Base-by-base conservation (phyloP, 1,140 invertebrate species). In the Drosophila triauraria region DNA sequence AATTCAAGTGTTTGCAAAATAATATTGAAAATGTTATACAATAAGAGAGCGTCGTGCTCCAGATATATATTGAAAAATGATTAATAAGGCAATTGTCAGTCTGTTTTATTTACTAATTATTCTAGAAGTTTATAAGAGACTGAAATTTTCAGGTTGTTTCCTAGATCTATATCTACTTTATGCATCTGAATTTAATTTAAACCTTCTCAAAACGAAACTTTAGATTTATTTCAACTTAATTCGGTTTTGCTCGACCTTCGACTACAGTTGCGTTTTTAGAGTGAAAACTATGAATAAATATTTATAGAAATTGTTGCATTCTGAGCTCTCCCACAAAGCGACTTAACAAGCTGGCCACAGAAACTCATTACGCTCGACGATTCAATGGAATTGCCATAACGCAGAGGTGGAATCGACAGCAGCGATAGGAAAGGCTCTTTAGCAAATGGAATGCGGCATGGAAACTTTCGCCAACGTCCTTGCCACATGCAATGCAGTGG, bases 331-430 rank as follows among this genome's bases (percentile, higher is more conserved):
- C 60, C 65, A 79, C 43, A 58, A 71, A 59, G 56, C 56, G 27
- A 56, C 51, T 67, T 69, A 80, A 69, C 76, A 77, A 72, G 50
- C 51, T 38, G 44, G 25, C 78, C 76, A 72, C 76, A 68, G 63
- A 83, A 80, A 78, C 71, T 87, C 83, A 87, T 87, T 87, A 82
- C 71, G 57, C 20, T 50, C 27, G 20, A 53, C 53, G 80, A 87
- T 87, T 83, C 57, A 47, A 83, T 83, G 42, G 35, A 59, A 76
- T 51, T 17, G 47, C 40, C 27, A 42, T 51, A 35, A 54, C 3
- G 15, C 30, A 13, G 40, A 61, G 62, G 51, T 46, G 2, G 17
- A 65, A 58, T 32, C 61, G 61, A 74, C 38, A 62, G 13, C 27
- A 62, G 47, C 57, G 15, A 48, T 62, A 53, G 35, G 25, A 75